Conservation (phyloP, 2,888 invertebrate genomes). For the Eutolmus rufibarbis region DNA sequence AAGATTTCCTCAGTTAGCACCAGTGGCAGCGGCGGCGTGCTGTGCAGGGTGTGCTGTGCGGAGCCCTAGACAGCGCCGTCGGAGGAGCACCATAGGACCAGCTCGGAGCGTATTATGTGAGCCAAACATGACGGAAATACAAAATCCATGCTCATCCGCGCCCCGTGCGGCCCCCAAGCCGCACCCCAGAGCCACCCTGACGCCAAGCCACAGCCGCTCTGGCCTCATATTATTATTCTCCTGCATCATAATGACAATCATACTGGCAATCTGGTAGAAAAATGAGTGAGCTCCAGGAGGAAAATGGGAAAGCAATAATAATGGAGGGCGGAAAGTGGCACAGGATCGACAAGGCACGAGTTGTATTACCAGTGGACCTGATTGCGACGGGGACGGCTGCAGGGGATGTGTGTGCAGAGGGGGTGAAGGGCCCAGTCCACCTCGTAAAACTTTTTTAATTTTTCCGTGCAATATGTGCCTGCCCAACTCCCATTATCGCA, state of each 20-base stretch:
- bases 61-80: neutral
- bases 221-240: constrained; percentile 37
- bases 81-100: neutral
- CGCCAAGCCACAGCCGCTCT: neutral
- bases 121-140: constrained; percentile 39
- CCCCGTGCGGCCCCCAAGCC: neutral
- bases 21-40: neutral
- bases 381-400: neutral
- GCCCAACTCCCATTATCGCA: neutral
- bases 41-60: neutral
- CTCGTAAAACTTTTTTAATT: constrained; percentile 40
- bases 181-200: neutral
- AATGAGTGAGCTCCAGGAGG: constrained; percentile 34
- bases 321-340: constrained; percentile 25
- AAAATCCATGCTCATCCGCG: constrained; percentile 30
- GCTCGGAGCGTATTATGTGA: constrained; percentile 20
- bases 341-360: constrained; percentile 22
- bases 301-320: constrained; percentile 40
- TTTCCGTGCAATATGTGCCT: constrained; percentile 37
- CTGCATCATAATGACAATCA: constrained; percentile 41
- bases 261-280: constrained; percentile 38
- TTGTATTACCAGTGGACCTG: neutral
- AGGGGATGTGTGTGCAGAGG: neutral
- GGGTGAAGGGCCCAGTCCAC: neutral
- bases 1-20: constrained; percentile 19